Base-by-base conservation (phyloP, 2,113 vertebrate genomes). In the Phylloscopus trochiloides region DNA sequence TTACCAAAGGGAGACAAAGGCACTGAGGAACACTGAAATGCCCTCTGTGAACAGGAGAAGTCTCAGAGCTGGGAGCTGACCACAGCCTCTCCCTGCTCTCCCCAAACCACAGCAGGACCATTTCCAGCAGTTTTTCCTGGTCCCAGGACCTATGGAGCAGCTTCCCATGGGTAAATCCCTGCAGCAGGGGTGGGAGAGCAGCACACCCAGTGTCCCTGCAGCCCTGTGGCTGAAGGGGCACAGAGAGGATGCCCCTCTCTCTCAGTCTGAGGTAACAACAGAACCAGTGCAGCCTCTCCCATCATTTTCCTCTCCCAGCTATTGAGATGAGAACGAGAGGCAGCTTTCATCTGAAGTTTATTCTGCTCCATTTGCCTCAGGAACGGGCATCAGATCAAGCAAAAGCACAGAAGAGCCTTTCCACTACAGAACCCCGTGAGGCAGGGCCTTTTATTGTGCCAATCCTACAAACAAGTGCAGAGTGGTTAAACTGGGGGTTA, bases 121-220 rank as follows among this genome's bases (percentile, higher is more conserved):
- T 5, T 59, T 7, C 42, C 51, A 31, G 6, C 1, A 4, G 5
- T 3, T 36, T 28, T 19, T 26, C 24, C 38, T 25, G 59, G 4
- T 29, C 14, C 67, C 34, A 3, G 8, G 32, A 25, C 16, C 9
- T 10, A 1, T 1, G n/a, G 7, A 24, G 31, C 36, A 48, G 32
- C 31, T 77, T 22, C 54, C 68, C 19, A 12, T 1, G 8, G 40
- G 57, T 1, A 8, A 31, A 71, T 57, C 18, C 19, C 16, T 17
- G 12, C 19, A 67, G 67, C 36, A 58, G 89, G 34, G 40, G 7
- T 16, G 62, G 7, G 14, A 31, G 29, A 31, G 34, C 88, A 79
- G 38, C 21, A 6, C 2, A 31, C 1, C 26, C 38, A 21, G 0
- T 1, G 7, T 17, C 25, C 15, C 38, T 34, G 17, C 52, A 72